Base-by-base conservation (phyloP, 2,888 invertebrate species). In the Agrotis clavis region DNA sequence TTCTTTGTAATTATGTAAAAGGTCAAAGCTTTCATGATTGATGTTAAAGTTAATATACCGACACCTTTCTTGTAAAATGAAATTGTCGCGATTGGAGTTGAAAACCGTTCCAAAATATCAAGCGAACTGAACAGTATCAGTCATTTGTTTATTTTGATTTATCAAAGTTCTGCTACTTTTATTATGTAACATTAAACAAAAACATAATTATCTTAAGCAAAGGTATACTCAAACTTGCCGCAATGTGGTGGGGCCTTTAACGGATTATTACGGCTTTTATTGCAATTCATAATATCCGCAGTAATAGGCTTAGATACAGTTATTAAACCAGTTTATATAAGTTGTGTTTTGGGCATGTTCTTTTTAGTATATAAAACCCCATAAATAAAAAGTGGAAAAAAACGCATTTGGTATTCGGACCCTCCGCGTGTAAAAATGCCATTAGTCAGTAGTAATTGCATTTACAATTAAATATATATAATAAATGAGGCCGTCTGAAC, bases 381-480 rank as follows among this genome's bases (percentile, higher is more conserved):
- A 21, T 5, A 62, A 62, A 41, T 47, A 48, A 59, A 51, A 21
- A 19, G 2, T 11, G 19, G 0, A 4, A 11, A 25, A 54, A 41
- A 47, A n/a, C 57, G 18, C 30, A 50, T 60, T 67, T 70, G 11
- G 30, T 30, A 59, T 71, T 61, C 56, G 54, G 64, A 18, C 64
- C 73, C 71, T 62, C 56, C 48, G 62, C 65, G 67, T 71, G 72
- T 75, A 79, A 79, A 84, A 86, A 81, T 76, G 62, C 82, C 74
- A 86, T 85, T 81, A 82, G 76, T 79, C 72, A 48, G 67, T 60
- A 51, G 71, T 89, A 87, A 87, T 89, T 85, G 87, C 85, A 87
- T 82, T 87, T 83, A 90, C 87, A 90, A 85, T 90, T 85, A 91
- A 88, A 89, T 90, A 90, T 89, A 90, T 89, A 83, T 86, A 87